A percentile compares a stretch with the other conserved stretches of the same genome.
phyloP scores from a whole-genome alignment of 2,797 vertebrate genomes.

The Crenichthys baileyi region DNA sequence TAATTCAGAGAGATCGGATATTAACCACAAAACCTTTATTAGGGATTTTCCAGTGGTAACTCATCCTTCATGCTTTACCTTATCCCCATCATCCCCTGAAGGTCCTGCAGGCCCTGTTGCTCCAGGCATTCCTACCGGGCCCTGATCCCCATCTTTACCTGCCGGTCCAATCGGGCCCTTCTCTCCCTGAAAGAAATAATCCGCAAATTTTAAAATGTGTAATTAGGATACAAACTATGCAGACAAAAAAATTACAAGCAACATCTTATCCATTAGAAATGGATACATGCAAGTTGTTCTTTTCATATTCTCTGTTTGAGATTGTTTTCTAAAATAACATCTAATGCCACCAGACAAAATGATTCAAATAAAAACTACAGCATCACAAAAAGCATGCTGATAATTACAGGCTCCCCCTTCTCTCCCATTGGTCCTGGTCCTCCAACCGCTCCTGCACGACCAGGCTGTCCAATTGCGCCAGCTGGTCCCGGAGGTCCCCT shows the following conservation, averaged over 20 bases:
- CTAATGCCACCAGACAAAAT: not conserved
- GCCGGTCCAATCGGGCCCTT: slow-evolving; percentile 93
- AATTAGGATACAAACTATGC: not conserved
- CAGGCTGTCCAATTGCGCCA: slow-evolving; percentile 93
- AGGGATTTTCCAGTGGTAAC: not conserved
- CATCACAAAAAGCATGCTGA: not conserved
- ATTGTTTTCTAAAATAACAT: not conserved
- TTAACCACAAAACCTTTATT: not conserved
- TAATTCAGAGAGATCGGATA: not conserved
- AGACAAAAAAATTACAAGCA: not conserved
- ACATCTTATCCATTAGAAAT: not conserved
- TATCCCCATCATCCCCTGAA: slow-evolving; percentile 96
- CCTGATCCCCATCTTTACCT: slow-evolving; percentile 95
- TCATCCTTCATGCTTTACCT: slow-evolving; percentile 77
- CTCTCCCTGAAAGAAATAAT: slow-evolving; percentile 84
- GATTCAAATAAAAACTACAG: not conserved
- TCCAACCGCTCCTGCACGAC: slow-evolving; percentile 89
- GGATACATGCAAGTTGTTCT: not conserved
- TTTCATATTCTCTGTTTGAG: not conserved
- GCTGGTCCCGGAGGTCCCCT: slow-evolving; percentile 90
- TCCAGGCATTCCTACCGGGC: slow-evolving; percentile 88
- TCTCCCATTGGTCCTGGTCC: slow-evolving; percentile 92
- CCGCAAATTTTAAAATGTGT: slow-evolving; percentile 1
- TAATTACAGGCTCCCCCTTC: slow-evolving; percentile 94
- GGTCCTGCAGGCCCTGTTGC: slow-evolving; percentile 89